These are phyloP conservation scores for Prinia subflava DNA, from an alignment of 2,113 vertebrate species.

Conservation along the genomic window DNA sequence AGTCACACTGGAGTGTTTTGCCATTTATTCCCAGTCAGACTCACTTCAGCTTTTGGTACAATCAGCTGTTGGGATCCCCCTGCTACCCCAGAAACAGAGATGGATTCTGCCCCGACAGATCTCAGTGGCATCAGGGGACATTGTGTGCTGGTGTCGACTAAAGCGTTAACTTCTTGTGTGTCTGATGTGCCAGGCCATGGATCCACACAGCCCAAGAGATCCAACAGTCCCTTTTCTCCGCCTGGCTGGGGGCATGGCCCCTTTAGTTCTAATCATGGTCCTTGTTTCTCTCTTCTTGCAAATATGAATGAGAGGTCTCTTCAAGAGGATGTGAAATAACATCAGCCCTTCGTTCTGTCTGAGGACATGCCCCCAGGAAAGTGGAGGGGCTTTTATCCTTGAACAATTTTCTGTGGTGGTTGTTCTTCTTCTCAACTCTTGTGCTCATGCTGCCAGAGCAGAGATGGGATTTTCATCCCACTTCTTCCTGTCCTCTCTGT, in stretches of 20 bases:
- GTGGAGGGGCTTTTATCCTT: background rate
- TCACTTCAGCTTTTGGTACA: background rate
- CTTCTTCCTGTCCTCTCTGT: background rate
- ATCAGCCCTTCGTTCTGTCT: background rate
- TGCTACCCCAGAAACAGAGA: background rate
- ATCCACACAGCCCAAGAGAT: background rate
- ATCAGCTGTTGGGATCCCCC: background rate
- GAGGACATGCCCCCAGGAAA: background rate
- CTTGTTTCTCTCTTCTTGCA: background rate
- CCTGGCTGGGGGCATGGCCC: background rate
- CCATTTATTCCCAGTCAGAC: background rate
- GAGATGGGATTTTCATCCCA: background rate
- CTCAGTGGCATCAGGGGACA: background rate
- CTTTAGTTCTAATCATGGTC: background rate
- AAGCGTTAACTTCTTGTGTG: background rate
- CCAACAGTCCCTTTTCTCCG: background rate
- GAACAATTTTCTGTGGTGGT: background rate
- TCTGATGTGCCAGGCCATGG: background rate
- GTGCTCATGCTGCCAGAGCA: background rate
- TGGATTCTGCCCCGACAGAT: background rate
- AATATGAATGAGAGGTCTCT: background rate
- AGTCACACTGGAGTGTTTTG: background rate
- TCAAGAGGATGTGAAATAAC: background rate
- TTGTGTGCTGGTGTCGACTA: fast-evolving
- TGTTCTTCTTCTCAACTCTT: background rate